phyloP scores from a whole-genome alignment of 2,888 invertebrate genomes.

The Vesta saturnalis region DNA sequence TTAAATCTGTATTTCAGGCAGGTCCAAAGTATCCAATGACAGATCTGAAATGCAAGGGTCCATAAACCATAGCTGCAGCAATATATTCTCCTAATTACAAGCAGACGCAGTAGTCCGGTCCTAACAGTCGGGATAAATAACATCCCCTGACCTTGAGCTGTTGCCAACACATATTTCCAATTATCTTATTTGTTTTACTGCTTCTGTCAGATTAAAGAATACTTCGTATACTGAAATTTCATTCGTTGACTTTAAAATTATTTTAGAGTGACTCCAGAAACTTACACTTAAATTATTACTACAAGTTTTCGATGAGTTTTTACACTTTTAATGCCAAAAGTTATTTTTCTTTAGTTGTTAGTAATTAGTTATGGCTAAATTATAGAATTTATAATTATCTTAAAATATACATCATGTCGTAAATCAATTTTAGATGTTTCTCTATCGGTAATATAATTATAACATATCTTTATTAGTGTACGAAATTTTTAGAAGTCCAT shows the following conservation, averaged over 20 bases:
- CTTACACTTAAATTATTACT: constrained; percentile 14
- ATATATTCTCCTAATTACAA: constrained; percentile 57
- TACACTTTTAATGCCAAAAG: not conserved
- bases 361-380: not conserved
- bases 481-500: too few relatives aligned
- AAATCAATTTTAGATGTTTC: too few relatives aligned
- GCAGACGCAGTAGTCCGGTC: constrained; percentile 44
- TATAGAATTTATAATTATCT: not conserved
- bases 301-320: constrained; percentile 11
- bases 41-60: constrained; percentile 47
- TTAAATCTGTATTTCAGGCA: constrained; percentile 31
- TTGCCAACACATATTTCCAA: constrained; percentile 62
- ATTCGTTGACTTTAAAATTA: constrained; percentile 55
- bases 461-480: too few relatives aligned
- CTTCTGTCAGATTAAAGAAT: constrained; percentile 61
- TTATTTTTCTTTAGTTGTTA: not conserved
- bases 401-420: not conserved
- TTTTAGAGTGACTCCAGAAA: constrained; percentile 38
- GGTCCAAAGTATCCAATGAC: constrained; percentile 47
- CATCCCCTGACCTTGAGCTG: constrained; percentile 60
- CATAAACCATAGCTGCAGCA: constrained; percentile 51
- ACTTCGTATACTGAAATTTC: constrained; percentile 56
- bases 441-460: too few relatives aligned
- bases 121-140: constrained; percentile 49
- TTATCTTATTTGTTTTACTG: constrained; percentile 61